Evolutionary conservation across 2,888 invertebrate genomes (phyloP).

Genomic region (Drosophila hawaiiensis): DNA sequence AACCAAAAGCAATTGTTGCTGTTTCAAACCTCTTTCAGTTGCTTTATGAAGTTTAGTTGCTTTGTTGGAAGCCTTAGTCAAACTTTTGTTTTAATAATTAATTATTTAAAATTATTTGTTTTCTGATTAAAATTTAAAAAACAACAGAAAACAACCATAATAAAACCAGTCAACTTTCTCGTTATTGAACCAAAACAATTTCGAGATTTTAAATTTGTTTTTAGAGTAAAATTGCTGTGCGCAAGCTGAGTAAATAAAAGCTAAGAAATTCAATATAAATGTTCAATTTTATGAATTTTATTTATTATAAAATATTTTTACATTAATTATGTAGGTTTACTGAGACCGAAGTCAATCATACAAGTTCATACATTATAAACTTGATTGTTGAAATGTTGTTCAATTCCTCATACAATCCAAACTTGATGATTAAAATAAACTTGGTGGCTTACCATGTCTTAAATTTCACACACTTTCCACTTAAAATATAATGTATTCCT

Average conservation of each 20-base stretch:
- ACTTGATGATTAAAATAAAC: not conserved
- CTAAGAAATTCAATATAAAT: not conserved
- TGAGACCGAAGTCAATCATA: not conserved
- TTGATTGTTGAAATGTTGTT: not conserved
- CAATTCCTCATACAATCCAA: not conserved
- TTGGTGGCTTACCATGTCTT: not conserved
- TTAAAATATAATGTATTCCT: slow-evolving; percentile 21
- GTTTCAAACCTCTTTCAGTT: not conserved
- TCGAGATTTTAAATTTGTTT: not conserved
- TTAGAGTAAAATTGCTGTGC: not conserved
- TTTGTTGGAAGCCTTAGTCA: not conserved
- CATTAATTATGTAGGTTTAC: not conserved
- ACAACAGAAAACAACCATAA: not conserved
- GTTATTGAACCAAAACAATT: not conserved
- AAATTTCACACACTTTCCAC: slow-evolving; percentile 3
- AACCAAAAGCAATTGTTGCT: not conserved
- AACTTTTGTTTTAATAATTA: not conserved
- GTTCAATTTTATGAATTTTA: not conserved
- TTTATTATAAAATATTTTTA: not conserved
- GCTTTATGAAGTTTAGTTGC: not conserved
- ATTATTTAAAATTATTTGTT: not conserved
- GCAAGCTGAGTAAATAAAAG: not conserved
- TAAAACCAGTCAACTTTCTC: not conserved
- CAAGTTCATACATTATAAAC: not conserved
- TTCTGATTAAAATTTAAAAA: not conserved